phyloP scores from a whole-genome alignment of 2,113 vertebrate species.

The Synchiropus splendidus region DNA sequence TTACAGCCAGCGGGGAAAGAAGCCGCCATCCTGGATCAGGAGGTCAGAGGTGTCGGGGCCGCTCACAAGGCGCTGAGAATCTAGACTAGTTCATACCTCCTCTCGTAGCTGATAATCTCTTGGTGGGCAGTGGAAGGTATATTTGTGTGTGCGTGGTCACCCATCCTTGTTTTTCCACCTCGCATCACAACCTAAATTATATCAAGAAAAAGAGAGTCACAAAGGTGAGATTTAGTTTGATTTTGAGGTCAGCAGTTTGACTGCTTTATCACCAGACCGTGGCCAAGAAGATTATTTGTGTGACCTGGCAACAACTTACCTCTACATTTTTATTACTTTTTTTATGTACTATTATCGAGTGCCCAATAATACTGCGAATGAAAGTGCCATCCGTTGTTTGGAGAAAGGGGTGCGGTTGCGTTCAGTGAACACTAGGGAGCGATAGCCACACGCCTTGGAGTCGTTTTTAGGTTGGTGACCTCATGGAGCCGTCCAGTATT shows the following conservation, averaged over 20 bases:
- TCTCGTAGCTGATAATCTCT: conserved; percentile 52
- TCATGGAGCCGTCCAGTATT: too few relatives aligned
- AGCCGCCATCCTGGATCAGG: conserved; percentile 29
- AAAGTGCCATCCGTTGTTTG: too few relatives aligned
- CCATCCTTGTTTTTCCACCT: conserved; percentile 44
- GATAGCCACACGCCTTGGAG: too few relatives aligned
- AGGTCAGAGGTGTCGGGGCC: conserved; percentile 13
- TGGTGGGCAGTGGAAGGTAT: conserved; percentile 48
- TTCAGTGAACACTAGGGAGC: too few relatives aligned
- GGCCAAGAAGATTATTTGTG: conserved; percentile 5
- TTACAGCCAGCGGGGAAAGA: conserved; percentile 19
- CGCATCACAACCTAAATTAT: conserved; percentile 23
- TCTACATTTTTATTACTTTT: conserved; percentile 19
- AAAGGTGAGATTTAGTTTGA: too few relatives aligned
- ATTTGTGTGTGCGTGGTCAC: conserved; percentile 50
- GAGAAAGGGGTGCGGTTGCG: too few relatives aligned
- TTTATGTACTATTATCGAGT: conserved; percentile 6
- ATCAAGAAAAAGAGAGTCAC: not conserved
- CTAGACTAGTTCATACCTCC: conserved; percentile 52
- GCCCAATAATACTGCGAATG: conserved; percentile 20
- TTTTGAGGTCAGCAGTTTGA: too few relatives aligned
- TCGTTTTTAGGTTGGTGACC: too few relatives aligned
- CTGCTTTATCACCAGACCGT: too few relatives aligned
- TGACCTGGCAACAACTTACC: conserved; percentile 37
- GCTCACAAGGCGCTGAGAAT: conserved; percentile 53